Conservation (phyloP, 2,888 invertebrate genomes). For the Drosophila melanosoma region DNA sequence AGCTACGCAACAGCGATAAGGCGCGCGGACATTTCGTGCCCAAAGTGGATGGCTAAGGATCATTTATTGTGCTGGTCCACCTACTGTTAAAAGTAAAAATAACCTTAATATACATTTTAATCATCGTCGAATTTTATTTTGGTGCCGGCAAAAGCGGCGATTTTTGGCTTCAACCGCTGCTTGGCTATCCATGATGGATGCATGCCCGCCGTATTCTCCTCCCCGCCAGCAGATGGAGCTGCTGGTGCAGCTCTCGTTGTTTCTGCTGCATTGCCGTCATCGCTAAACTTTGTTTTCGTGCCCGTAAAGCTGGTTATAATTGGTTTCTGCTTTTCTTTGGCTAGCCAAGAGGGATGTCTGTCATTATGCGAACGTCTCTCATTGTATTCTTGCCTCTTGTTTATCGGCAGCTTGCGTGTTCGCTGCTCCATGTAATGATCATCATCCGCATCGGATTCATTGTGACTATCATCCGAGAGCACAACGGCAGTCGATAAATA, state of each 20-base stretch:
- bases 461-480: constrained; percentile 45
- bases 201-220: constrained; percentile 48
- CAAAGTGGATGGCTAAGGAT: constrained; percentile 71
- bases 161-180: constrained; percentile 81
- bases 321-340: constrained; percentile 81
- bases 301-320: constrained; percentile 77
- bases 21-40: constrained; percentile 88
- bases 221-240: background rate
- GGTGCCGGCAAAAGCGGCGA: constrained; percentile 82
- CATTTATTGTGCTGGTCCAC: constrained; percentile 8
- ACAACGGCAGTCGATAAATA: constrained; percentile 82
- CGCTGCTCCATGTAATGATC: constrained; percentile 5
- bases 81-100: constrained; percentile 35
- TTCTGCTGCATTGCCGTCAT: constrained; percentile 48
- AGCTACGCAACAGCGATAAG: constrained; percentile 87
- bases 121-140: constrained; percentile 82
- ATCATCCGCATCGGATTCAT: constrained; percentile 47
- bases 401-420: constrained; percentile 10
- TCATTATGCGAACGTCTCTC: constrained; percentile 21
- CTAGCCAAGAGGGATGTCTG: constrained; percentile 83
- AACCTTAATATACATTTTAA: constrained; percentile 34
- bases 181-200: constrained; percentile 85
- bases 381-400: background rate
- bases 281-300: constrained; percentile 82
- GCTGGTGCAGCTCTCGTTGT: background rate